A percentile compares a stretch with the other conserved stretches of the same genome.
These are phyloP conservation scores for Dilophus febrilis DNA, from an alignment of 2,888 invertebrate species.

Conservation along the genomic window DNA sequence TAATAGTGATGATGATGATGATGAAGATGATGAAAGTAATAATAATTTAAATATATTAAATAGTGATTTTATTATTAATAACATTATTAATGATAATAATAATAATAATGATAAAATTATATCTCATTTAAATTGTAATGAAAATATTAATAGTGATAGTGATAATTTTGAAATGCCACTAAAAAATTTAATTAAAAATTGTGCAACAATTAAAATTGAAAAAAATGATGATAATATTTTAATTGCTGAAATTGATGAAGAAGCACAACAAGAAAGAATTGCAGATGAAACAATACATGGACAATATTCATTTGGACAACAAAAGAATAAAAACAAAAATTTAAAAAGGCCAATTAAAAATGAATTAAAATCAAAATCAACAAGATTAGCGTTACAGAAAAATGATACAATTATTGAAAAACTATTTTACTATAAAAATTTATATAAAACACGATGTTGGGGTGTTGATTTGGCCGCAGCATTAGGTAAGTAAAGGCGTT, in stretches of 20 bases:
- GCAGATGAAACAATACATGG: not conserved
- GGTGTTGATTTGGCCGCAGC: constrained; percentile 28
- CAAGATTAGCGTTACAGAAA: too few relatives aligned
- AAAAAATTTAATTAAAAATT: not conserved
- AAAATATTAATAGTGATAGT: too few relatives aligned
- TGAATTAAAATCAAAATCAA: too few relatives aligned
- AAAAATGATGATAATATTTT: not conserved
- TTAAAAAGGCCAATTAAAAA: not conserved
- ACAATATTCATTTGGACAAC: not conserved
- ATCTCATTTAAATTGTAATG: not conserved
- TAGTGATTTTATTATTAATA: too few relatives aligned
- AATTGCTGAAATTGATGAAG: not conserved
- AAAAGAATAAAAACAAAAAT: not conserved
- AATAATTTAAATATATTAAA: too few relatives aligned
- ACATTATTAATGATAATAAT: too few relatives aligned
- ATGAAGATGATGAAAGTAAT: too few relatives aligned
- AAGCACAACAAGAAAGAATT: not conserved
- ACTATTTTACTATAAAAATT: too few relatives aligned
- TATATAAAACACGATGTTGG: constrained; percentile 21
- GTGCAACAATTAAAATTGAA: not conserved
- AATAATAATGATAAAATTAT: too few relatives aligned
- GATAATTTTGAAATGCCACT: too few relatives aligned
- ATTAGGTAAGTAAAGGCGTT: constrained; percentile 18
- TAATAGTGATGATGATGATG: constrained; percentile 1
- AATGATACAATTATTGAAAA: not conserved